These are phyloP conservation scores for Gnatocerus cornutus DNA, from an alignment of 2,888 invertebrate genomes.

Conservation along the genomic window DNA sequence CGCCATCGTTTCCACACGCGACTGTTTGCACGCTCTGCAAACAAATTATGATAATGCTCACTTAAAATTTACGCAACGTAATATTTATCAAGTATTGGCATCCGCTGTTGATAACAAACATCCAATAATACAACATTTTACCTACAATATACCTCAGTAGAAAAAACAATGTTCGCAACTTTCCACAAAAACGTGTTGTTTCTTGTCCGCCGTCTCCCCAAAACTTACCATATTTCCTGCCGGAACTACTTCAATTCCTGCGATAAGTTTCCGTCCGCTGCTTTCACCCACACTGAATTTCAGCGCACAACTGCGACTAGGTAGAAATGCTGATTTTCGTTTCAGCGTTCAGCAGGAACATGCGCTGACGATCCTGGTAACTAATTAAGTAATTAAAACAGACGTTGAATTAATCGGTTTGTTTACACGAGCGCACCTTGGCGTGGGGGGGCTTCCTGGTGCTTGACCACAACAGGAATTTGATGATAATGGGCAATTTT, in stretches of 20 bases:
- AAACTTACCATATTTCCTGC: slow-evolving; percentile 3
- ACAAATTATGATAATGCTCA: too few relatives aligned
- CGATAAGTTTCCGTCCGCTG: background rate
- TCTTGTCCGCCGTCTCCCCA: background rate
- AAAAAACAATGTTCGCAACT: too few relatives aligned
- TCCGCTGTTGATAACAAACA: too few relatives aligned
- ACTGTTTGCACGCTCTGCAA: too few relatives aligned
- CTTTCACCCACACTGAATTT: slow-evolving; percentile 7
- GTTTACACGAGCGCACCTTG: slow-evolving; percentile 14
- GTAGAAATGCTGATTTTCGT: slow-evolving; percentile 4
- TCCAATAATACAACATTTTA: too few relatives aligned
- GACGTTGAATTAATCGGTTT: slow-evolving; percentile 22
- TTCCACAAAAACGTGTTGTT: too few relatives aligned
- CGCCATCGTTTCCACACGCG: too few relatives aligned
- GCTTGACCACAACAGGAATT: too few relatives aligned
- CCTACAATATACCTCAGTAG: too few relatives aligned
- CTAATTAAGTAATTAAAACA: slow-evolving; percentile 22
- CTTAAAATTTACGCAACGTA: too few relatives aligned
- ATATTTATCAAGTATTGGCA: background rate
- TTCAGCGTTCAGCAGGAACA: slow-evolving; percentile 13
- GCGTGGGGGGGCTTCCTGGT: background rate
- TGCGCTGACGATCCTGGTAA: background rate
- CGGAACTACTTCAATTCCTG: background rate
- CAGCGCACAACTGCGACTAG: slow-evolving; percentile 17
- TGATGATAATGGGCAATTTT: too few relatives aligned